Base-by-base conservation (phyloP, 2,888 invertebrate genomes). In the Xestoiulus laeticollis region DNA sequence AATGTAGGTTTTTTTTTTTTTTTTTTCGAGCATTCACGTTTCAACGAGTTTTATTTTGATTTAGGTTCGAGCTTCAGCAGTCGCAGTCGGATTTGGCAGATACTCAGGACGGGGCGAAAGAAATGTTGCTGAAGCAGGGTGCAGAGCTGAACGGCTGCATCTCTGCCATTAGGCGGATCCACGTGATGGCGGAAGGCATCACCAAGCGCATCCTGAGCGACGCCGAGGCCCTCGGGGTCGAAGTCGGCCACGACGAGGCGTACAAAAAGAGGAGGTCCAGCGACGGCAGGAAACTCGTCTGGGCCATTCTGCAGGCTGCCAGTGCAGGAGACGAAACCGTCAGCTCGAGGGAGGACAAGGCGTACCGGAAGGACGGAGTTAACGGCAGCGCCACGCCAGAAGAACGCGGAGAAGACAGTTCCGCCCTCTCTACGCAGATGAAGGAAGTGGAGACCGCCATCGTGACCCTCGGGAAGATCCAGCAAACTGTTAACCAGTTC, bases 101-200 rank as follows among this genome's bases (percentile, higher is more conserved):
- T 12, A 48, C 87, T 10, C 82, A 88, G 26, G 82, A 83, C 22
- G 68, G 83, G 33, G 87, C 87, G 38, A 86, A 94, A 88, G 95
- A 95, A 90, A 91, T 95, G 53, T 92, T 95, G 85, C 93, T 95
- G 88, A 94, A 95, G 89, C 95, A 95, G 92, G 95, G 95, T 86
- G 94, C 95, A 30, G 94, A 95, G 16, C 94, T 95, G 68, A 95
- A 95, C 0, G 95, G 95, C 1, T 94, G 95, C 19, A 90, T 91
- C 14, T 94, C 95, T 19, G 95, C 95, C 22, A 22, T 87, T 82
- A n/a, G 33, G 10, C 33, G 59, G 16, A 22, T 87, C 19, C 83
- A 83, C 43, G 10, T 1, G 5, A 32, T 83, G 26, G 87, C 82
- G 3, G 53, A 59, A 44, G 68, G 22, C 30, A 38, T 87, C 22